Base-by-base conservation (phyloP, 2,113 vertebrate genomes). In the Ascaphus truei region DNA sequence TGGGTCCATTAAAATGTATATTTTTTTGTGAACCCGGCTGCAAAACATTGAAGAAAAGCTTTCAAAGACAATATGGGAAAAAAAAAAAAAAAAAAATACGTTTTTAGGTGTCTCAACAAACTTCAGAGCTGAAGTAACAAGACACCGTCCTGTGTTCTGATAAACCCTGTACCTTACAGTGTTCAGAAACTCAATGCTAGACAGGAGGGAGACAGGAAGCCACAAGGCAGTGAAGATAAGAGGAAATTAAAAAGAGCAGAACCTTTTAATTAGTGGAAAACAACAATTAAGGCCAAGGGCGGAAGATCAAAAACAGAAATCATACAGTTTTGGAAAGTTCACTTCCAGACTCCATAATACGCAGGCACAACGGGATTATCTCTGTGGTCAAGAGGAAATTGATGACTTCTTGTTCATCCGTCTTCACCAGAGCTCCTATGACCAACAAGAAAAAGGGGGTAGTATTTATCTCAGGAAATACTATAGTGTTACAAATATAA, bases 271-370 rank as follows among this genome's bases (percentile, higher is more conserved):
- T 68, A 61, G 47, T 56, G 60, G 57, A 72, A 63, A 72, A 22
- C 8, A 25, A 58, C 36, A 41, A 29, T 20, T 25, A 12, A 45
- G 7, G 26, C 16, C 16, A 67, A 11, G 45, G 6, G 12, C 3
- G 29, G 2, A 11, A 16, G n/a, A 37, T 4, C 12, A 9, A 20
- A 13, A 25, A 27, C 11, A n/a, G n/a, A 71, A 23, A 16, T 76
- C 22, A 7, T 88, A 99, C 96, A 81, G 96, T 99, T 89, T 99
- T 99, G 53, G 96, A 98, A 56, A 99, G 95, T 80, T 99, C 96
- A 57, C 96, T 99, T 77, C 96, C 96, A 34, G 96, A 98, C 81
- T 98, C 96, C 96, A 99, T 99, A 77, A 99, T 99, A 52, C 96
- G 95, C 55, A 99, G 92, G 81, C 96, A 99, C 55, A 99, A 86